These are phyloP conservation scores for Trichogramma pretiosum DNA, from an alignment of 1,140 invertebrate species.

Conservation along the genomic window DNA sequence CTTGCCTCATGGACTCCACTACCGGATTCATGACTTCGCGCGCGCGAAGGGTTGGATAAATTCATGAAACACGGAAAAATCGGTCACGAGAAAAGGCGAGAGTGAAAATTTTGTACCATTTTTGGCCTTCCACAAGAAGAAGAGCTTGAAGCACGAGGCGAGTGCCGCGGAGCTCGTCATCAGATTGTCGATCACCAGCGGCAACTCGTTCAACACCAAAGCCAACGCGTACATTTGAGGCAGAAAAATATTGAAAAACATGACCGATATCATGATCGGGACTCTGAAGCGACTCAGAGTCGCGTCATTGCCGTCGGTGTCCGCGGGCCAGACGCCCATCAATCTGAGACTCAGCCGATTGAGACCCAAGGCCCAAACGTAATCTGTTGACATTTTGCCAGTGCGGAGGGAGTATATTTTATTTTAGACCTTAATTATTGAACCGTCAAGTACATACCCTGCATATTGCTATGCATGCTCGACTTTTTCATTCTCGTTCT, in stretches of 20 bases:
- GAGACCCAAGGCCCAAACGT: background rate
- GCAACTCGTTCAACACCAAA: background rate
- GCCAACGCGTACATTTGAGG: constrained; percentile 2
- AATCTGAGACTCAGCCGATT: background rate
- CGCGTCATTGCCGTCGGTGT: background rate
- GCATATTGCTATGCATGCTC: too few species aligned
- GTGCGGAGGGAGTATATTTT: too few species aligned
- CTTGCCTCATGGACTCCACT: background rate
- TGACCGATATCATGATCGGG: background rate
- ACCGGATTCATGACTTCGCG: constrained; percentile 3
- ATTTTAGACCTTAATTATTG: too few species aligned
- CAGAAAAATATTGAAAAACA: background rate
- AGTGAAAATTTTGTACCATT: background rate
- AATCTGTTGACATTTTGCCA: too few species aligned
- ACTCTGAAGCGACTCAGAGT: background rate
- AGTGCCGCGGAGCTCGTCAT: background rate
- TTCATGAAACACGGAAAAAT: background rate
- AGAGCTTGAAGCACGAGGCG: constrained; percentile 5
- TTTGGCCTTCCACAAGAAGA: background rate
- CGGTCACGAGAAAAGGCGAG: background rate
- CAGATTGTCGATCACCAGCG: constrained; percentile 4
- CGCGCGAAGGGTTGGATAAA: background rate
- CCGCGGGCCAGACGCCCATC: constrained; percentile 8
- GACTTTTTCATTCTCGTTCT: too few species aligned
- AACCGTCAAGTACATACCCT: too few species aligned